Base-by-base conservation (phyloP, 2,888 invertebrate species). In the Cheilosia soror region DNA sequence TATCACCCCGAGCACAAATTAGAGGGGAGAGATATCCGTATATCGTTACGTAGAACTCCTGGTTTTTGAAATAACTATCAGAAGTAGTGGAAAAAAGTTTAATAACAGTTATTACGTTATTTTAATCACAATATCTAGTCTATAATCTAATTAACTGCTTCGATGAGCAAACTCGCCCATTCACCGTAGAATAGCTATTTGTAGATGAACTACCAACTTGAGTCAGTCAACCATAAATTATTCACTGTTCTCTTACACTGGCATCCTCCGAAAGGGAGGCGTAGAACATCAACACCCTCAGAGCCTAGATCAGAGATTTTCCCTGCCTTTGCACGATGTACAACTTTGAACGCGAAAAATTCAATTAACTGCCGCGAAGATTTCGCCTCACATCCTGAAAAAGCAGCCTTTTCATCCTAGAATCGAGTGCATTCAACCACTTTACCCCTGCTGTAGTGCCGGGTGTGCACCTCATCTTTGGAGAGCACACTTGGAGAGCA, bases 151-250 rank as follows among this genome's bases (percentile, higher is more conserved):
- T 68, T 62, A 68, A 44, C 42, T 51, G 51, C 40, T 60, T 51
- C 40, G 37, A 15, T 65, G 57, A 57, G 57, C 40, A 58, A 49
- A 58, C 31, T 68, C 33, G 15, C 29, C 49, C 37, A 77, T 60
- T 60, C 27, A 60, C 60, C 51, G 47, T 60, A 27, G 27, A 13
- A 9, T 11, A 40, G 11, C 40, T 40, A 40, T 9, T 40, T 11
- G 49, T 29, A 51, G 20, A 40, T 31, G 27, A 65, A 57, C 47
- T 42, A 42, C 49, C 42, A 66, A 66, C 58, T 66, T 49, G 68
- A 25, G 51, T 60, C 37, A 60, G 25, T 49, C 44, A 58, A 49
- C 68, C 60, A 68, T 76, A 76, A 76, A 76, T 76, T 76, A 76
- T 66, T 60, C 40, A 57, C 49, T 29, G 53, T 29, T 9, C 66